Base-by-base conservation (phyloP, 2,888 invertebrate genomes). In the Hipparchia sbordonii region DNA sequence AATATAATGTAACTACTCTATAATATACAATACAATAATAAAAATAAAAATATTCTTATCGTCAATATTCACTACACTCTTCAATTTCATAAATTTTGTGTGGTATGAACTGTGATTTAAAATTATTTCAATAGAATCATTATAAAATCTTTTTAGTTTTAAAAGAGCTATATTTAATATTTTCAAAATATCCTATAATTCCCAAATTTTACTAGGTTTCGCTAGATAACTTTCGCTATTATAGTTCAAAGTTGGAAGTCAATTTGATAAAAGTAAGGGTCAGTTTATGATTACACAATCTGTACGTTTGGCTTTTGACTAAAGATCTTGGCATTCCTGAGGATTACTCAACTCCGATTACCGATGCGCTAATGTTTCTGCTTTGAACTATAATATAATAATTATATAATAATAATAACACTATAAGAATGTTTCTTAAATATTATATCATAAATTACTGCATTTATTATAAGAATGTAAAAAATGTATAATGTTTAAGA, bases 71-170 rank as follows among this genome's bases (percentile, higher is more conserved):
- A 9, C 4, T 23, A 23, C 48, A 63, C 9, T 48, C n/a, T 46
- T 59, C 46, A 59, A 71, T n/a, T 33, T 52, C 61, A 23, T 63
- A 63, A 52, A 62, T 70, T 46, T 48, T 72, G 72, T 67, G 72
- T 72, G 67, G 72, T 74, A 70, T 73, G 33, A 73, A 62, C 73
- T 75, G 75, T 75, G 73, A 75, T 75, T 75, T 70, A 51, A 23
- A 48, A 48, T 48, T 46, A 51, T 63, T 48, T 45, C 45, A 67
- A 67, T 62, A 56, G 59, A 67, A 62, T 72, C 10, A 12, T 23
- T 12, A 63, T 48, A 23, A 60, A 10, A 54, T 2, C 4, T 8
- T 33, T 65, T 65, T 33, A 62, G 48, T 48, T 62, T 62, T 13
- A 48, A 13, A 46, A 48, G 9, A 48, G 13, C 6, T 33, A 23